Evolutionary conservation across 2,797 vertebrate genomes (phyloP).

Genomic region (Epinephelus malabaricus): DNA sequence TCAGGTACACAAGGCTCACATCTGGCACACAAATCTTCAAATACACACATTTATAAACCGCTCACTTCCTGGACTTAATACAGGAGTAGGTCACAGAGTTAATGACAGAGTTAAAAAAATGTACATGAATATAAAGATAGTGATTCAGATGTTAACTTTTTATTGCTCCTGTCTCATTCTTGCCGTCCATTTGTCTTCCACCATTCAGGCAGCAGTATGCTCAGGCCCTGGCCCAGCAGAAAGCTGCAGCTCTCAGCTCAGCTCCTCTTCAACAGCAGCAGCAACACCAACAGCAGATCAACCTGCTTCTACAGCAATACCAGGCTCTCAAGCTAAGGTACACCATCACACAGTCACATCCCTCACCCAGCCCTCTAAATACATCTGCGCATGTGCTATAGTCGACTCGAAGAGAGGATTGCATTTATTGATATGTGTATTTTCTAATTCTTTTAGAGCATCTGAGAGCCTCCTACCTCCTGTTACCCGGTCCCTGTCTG

Average conservation of each 20-base stretch:
- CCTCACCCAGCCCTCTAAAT: neutral
- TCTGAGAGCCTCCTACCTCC: conserved; percentile 90
- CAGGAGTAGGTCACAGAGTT: neutral
- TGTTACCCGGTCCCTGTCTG: conserved; percentile 93
- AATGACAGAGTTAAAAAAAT: too few relatives aligned
- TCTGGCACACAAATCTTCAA: neutral
- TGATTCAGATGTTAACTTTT: neutral
- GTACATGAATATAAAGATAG: too few relatives aligned
- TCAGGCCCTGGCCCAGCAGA: conserved; percentile 95
- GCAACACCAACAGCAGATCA: conserved; percentile 96
- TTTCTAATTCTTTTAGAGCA: conserved; percentile 67
- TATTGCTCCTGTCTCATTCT: neutral
- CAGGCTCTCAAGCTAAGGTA: conserved; percentile 97
- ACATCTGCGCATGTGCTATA: neutral
- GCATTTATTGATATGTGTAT: neutral
- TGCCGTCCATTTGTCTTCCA: neutral
- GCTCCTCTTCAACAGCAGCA: conserved; percentile 95
- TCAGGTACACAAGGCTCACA: conserved; percentile 86
- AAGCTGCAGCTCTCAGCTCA: conserved; percentile 89
- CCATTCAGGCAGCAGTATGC: conserved; percentile 94
- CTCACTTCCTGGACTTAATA: neutral
- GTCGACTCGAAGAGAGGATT: neutral
- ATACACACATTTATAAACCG: neutral
- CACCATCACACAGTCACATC: neutral
- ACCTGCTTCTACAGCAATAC: conserved; percentile 93